A percentile compares a stretch with the other conserved stretches of the same genome.
phyloP scores from a whole-genome alignment of 2,797 vertebrate species.

The Todus mexicanus region DNA sequence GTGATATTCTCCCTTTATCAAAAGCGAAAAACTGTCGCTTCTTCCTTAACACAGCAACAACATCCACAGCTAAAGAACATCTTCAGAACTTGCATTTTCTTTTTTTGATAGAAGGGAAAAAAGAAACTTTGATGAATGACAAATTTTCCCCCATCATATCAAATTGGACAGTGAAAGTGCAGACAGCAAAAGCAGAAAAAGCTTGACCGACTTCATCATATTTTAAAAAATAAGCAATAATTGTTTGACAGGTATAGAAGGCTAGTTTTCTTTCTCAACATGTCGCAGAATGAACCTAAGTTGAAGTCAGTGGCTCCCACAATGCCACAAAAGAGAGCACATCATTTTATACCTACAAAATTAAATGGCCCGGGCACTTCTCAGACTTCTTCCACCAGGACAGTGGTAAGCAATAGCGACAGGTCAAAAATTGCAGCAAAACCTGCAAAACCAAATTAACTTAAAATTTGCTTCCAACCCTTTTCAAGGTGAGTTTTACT shows the following conservation, averaged over 20 bases:
- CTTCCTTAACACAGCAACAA: not conserved
- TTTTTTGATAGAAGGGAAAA: not conserved
- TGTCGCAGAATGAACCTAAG: not conserved
- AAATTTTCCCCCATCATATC: not conserved
- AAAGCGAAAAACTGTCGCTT: not conserved
- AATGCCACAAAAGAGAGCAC: rapidly evolving
- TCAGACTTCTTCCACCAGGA: not conserved
- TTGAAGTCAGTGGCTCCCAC: not conserved
- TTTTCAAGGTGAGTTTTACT: not conserved
- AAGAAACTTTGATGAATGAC: not conserved
- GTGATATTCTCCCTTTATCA: not conserved
- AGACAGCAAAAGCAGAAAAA: not conserved
- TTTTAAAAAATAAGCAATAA: not conserved
- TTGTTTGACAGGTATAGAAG: not conserved
- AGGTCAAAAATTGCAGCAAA: not conserved
- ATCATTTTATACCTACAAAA: not conserved
- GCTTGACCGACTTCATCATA: rapidly evolving
- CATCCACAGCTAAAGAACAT: no score
- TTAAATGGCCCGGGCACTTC: rapidly evolving
- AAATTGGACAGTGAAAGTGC: rapidly evolving
- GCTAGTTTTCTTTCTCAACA: rapidly evolving
- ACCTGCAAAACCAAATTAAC: not conserved
- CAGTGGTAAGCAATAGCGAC: no score
- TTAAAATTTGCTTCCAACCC: not conserved
- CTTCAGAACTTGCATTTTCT: not conserved